Evolutionary conservation across 2,888 invertebrate species (phyloP).

Genomic region (Sarcophaga subvicina): DNA sequence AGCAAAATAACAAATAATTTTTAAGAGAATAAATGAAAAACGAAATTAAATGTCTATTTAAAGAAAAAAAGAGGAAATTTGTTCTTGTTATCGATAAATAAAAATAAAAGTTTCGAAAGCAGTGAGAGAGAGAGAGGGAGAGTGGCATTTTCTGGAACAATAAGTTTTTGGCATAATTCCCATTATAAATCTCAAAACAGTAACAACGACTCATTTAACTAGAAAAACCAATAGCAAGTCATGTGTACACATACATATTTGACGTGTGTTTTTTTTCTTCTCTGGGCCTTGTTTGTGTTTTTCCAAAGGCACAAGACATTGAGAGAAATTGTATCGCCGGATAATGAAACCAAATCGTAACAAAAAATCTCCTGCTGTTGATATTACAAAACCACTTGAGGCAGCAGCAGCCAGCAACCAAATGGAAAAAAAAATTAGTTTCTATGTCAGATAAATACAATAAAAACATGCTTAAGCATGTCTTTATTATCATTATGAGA

Average conservation of each 20-base stretch:
- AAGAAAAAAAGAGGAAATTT: neutral
- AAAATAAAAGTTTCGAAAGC: neutral
- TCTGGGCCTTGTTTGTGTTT: too few species aligned
- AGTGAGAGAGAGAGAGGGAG: neutral
- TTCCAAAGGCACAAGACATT: too few species aligned
- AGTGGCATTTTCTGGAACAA: constrained; percentile 54
- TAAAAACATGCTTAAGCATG: constrained; percentile 25
- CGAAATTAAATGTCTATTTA: neutral
- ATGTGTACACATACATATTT: constrained; percentile 45
- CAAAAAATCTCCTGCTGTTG: neutral
- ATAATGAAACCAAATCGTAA: neutral
- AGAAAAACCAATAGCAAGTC: constrained; percentile 49
- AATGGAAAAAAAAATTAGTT: neutral
- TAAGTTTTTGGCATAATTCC: constrained; percentile 63
- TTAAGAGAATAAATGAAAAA: neutral
- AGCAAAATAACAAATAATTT: too few species aligned
- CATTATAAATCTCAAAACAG: constrained; percentile 47
- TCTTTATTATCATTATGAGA: constrained; percentile 34
- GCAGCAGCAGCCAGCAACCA: neutral
- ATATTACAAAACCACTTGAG: neutral
- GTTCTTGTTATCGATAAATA: neutral
- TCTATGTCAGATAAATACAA: neutral
- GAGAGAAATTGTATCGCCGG: too few species aligned
- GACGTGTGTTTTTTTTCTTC: constrained; percentile 12
- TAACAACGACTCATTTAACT: constrained; percentile 57